Conservation (phyloP, 2,113 vertebrate genomes). For the Sebastes fasciatus region DNA sequence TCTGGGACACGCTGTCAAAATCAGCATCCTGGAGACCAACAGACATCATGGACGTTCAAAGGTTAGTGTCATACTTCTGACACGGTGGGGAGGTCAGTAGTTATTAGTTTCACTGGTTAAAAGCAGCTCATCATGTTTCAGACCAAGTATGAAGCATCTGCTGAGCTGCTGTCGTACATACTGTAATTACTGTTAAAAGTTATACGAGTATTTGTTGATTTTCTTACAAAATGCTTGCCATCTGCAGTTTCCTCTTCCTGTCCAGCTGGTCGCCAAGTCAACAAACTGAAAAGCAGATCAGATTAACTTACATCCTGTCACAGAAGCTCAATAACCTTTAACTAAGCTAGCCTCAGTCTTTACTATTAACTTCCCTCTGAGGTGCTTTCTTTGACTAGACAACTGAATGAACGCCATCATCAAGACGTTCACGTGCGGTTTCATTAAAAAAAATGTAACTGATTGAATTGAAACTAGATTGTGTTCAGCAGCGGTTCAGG, state of each 20-base stretch:
- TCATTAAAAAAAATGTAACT: neutral
- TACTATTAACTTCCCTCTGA: neutral
- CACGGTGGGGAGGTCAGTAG: neutral
- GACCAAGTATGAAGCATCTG: neutral
- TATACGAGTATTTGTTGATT: slow-evolving; percentile 2
- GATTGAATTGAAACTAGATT: neutral
- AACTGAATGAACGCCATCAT: neutral
- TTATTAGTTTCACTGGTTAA: neutral
- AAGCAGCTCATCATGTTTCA: neutral
- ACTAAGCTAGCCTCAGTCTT: neutral
- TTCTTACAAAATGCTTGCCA: slow-evolving; percentile 90
- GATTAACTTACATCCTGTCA: slow-evolving; percentile 7
- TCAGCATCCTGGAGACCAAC: slow-evolving; percentile 89
- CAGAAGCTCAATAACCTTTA: neutral
- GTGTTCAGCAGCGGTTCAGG: neutral
- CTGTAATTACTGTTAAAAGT: neutral
- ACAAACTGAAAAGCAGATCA: slow-evolving; percentile 85
- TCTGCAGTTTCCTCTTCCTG: slow-evolving; percentile 93
- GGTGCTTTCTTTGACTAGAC: neutral
- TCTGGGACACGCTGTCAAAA: slow-evolving; percentile 93
- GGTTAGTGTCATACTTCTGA: neutral
- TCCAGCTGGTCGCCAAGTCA: slow-evolving; percentile 93
- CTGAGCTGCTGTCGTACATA: neutral
- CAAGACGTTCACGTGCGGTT: neutral
- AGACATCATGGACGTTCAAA: neutral